These are phyloP conservation scores for Austrolebias charrua DNA, from an alignment of 2,797 vertebrate species.

Conservation along the genomic window DNA sequence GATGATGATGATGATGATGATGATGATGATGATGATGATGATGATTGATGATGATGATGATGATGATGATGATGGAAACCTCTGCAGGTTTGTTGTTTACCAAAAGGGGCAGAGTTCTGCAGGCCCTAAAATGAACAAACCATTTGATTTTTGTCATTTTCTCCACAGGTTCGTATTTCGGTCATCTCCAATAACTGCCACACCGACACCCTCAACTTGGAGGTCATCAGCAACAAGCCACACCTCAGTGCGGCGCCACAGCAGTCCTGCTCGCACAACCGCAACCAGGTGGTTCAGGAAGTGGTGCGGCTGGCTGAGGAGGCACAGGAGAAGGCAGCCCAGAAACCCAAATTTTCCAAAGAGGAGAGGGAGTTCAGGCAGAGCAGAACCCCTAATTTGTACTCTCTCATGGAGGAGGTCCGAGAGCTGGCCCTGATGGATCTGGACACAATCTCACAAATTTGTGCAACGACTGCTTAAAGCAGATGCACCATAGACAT, in stretches of 20 bases:
- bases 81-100: no score
- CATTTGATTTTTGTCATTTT: background rate
- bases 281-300: conserved; percentile 81
- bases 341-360: conserved; percentile 64
- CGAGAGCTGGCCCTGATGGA: conserved; percentile 87
- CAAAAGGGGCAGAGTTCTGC: no score
- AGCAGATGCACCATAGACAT: no score
- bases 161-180: conserved; percentile 84
- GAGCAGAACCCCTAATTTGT: conserved; percentile 85
- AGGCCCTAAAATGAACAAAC: no score
- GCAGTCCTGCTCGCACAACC: conserved; percentile 48
- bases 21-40: no score
- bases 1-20: no score
- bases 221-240: conserved; percentile 81
- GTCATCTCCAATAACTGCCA: conserved; percentile 84
- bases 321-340: conserved; percentile 75
- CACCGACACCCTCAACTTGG: conserved; percentile 80
- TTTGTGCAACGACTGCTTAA: conserved; percentile 11
- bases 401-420: conserved; percentile 90
- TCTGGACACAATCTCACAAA: conserved; percentile 1
- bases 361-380: conserved; percentile 86
- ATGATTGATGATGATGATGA: no score
- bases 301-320: conserved; percentile 86
- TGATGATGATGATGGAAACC: no score
- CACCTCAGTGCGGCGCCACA: conserved; percentile 23